Evolutionary conservation across 2,888 invertebrate genomes (phyloP), one percentile per base, ranked within the genome.

Genomic region (Acrocyrtus sp.): DNA sequence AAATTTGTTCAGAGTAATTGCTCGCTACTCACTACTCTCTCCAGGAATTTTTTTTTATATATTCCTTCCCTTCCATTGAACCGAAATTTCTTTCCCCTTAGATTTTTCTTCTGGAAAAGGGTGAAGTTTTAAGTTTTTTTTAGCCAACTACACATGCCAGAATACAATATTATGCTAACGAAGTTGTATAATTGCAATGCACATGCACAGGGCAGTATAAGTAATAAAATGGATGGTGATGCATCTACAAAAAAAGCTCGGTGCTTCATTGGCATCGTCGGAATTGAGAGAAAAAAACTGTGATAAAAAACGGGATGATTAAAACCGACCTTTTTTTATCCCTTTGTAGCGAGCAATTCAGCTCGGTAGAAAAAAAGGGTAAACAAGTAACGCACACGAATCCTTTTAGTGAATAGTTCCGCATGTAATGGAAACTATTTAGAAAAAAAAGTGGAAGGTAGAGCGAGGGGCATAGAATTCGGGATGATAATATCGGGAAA

Each of bases 41-140:
- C n/a, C n/a, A n/a, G n/a, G n/a, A n/a, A n/a, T 56, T 50, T 22
- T 22, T 21, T 50, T n/a, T 6, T 50, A 22, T 5, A 6, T 10
- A 50, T 10, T 50, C 45, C 48, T 63, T 66, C 48, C 57, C 66
- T 48, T 26, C 24, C 66, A 66, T 66, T 66, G 57, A 56, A 34
- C 45, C 54, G 19, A 24, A 54, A 41, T 41, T 54, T 26, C 41
- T 8, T 26, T 22, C 17, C 22, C 45, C 17, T 24, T n/a, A 27
- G 6, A 22, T 24, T 24, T 15, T 63, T 63, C 43, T 63, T 63
- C 19, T 39, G 54, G 65, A 56, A 54, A 65, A 65, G 54, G 15
- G 19, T 45, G 45, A 27, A 34, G 54, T 54, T 53, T 41, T 53
- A 17, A 41, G 15, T n/a, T 41, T 53, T 39, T 39, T 8, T 47